These are phyloP conservation scores for Coregonus clupeaformis DNA, from an alignment of 2,113 vertebrate species.

Conservation along the genomic window DNA sequence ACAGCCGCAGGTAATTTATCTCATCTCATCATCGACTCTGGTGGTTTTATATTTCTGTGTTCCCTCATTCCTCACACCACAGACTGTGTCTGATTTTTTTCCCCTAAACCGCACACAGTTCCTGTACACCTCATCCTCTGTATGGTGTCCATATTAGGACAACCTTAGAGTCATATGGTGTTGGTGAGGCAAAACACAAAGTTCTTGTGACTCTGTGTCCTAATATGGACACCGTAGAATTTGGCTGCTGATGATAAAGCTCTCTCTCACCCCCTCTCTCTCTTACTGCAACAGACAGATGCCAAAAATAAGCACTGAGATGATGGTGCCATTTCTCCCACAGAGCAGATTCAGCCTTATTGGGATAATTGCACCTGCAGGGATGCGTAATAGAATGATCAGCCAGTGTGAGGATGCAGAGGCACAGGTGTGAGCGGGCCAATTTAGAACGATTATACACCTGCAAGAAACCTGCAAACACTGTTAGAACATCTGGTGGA, in stretches of 20 bases:
- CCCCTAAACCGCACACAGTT: too few relatives aligned
- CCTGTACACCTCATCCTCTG: too few relatives aligned
- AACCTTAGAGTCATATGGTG: too few relatives aligned
- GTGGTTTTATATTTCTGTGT: constrained; percentile 20
- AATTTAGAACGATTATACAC: constrained; percentile 33
- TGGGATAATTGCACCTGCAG: constrained; percentile 60
- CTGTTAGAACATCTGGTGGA: too few relatives aligned
- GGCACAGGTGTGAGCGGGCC: constrained; percentile 50
- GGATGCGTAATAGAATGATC: constrained; percentile 50
- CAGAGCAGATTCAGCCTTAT: constrained; percentile 41
- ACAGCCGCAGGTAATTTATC: constrained; percentile 33
- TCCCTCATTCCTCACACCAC: background rate
- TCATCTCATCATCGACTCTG: constrained; percentile 14
- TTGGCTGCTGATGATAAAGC: background rate
- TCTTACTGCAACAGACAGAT: constrained; percentile 12
- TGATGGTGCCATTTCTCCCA: constrained; percentile 21
- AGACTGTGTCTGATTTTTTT: too few relatives aligned
- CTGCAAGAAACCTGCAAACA: too few relatives aligned
- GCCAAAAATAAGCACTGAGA: constrained; percentile 28
- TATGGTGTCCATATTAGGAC: too few relatives aligned
- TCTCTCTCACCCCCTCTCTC: constrained; percentile 16
- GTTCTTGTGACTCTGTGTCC: too few relatives aligned
- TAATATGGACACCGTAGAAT: too few relatives aligned
- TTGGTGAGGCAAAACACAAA: too few relatives aligned
- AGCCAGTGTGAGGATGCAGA: constrained; percentile 32